These are phyloP conservation scores for Anarrhichthys ocellatus DNA, from an alignment of 2,113 vertebrate species.

Conservation along the genomic window DNA sequence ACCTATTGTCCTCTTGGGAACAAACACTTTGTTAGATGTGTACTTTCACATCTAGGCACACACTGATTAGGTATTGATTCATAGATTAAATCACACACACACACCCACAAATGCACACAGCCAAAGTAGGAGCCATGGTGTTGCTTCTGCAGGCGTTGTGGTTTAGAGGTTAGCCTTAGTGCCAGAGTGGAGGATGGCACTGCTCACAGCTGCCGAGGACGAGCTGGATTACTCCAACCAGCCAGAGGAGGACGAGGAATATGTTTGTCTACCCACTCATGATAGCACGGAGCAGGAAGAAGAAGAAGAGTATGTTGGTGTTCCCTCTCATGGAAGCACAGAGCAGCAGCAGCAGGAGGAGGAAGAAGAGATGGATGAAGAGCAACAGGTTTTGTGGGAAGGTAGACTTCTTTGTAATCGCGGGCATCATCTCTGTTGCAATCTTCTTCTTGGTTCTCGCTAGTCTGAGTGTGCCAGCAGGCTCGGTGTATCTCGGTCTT, in stretches of 20 bases:
- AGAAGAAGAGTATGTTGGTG: constrained; percentile 41
- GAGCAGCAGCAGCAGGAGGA: constrained; percentile 39
- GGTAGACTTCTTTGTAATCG: constrained; percentile 51
- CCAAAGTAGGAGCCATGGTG: constrained; percentile 40
- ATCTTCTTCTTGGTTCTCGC: neutral
- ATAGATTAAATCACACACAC: neutral
- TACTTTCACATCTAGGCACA: constrained; percentile 7
- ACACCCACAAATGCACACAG: constrained; percentile 19
- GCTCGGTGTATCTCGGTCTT: neutral
- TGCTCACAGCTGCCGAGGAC: constrained; percentile 40
- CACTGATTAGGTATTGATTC: constrained; percentile 13
- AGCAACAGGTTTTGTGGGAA: constrained; percentile 72
- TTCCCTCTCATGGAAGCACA: constrained; percentile 29
- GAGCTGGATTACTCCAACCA: constrained; percentile 37
- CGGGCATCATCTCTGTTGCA: neutral
- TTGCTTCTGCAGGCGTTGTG: constrained; percentile 26
- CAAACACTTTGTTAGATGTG: neutral
- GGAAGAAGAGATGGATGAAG: constrained; percentile 67
- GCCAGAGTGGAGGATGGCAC: constrained; percentile 57
- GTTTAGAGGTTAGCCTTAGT: constrained; percentile 31
- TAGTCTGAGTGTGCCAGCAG: neutral
- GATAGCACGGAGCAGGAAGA: constrained; percentile 48
- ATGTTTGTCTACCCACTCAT: constrained; percentile 35
- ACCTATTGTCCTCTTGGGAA: neutral
- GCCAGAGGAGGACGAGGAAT: constrained; percentile 54